Evolutionary conservation across 2,797 vertebrate species (phyloP).

Genomic region (Crocidura indochinensis): DNA sequence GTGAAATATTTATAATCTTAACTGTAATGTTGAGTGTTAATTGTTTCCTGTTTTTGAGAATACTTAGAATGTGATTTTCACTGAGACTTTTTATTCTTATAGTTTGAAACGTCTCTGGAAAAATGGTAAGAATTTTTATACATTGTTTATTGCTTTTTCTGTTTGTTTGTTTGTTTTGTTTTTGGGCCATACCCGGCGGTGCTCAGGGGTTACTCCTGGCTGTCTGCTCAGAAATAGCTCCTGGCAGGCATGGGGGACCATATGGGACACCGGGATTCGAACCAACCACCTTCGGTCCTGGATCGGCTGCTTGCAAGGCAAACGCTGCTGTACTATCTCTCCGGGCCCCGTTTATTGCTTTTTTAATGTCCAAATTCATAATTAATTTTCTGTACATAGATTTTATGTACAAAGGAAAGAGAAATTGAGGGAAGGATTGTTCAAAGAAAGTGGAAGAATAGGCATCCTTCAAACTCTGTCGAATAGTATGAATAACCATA

Average conservation of each 20-base stretch:
- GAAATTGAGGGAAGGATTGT: constrained; percentile 28
- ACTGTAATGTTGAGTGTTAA: constrained; percentile 54
- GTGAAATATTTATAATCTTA: constrained; percentile 13
- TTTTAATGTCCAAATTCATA: constrained; percentile 32
- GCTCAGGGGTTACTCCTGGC: too few species aligned
- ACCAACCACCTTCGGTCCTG: too few species aligned
- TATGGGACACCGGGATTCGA: too few species aligned
- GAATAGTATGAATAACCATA: background rate
- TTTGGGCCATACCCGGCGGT: too few species aligned
- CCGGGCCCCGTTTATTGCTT: constrained; percentile 33
- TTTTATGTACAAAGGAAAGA: constrained; percentile 52
- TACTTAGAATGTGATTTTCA: constrained; percentile 70
- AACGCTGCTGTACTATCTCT: too few species aligned
- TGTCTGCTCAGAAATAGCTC: too few species aligned
- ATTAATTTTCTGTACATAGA: background rate
- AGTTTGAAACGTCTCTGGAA: constrained; percentile 80
- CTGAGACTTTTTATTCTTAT: constrained; percentile 74
- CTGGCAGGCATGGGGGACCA: too few species aligned
- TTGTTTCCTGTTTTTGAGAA: constrained; percentile 16
- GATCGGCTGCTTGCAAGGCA: too few species aligned
- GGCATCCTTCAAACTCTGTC: background rate
- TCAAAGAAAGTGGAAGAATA: constrained; percentile 31
- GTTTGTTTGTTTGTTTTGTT: too few species aligned
- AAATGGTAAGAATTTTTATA: constrained; percentile 79
- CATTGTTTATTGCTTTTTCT: constrained; percentile 35